Evolutionary conservation across 2,113 vertebrate genomes (phyloP).

Genomic region (Sander vitreus): DNA sequence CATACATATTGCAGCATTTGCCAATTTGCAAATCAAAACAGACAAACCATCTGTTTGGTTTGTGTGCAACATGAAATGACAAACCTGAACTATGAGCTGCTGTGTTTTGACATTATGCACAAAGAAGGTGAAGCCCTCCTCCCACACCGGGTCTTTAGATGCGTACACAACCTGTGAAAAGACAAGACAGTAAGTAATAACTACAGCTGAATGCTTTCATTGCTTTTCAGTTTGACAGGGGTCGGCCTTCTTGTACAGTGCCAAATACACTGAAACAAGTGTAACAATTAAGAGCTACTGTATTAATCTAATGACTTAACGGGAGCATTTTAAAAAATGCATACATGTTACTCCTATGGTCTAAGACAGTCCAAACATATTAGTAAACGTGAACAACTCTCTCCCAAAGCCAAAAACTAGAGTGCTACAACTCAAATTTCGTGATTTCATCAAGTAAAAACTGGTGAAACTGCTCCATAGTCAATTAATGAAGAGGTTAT

Average conservation of each 20-base stretch:
- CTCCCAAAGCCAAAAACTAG: too few relatives aligned
- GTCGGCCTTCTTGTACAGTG: not conserved
- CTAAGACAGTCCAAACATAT: too few relatives aligned
- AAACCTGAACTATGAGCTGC: constrained; percentile 90
- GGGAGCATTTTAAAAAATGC: too few relatives aligned
- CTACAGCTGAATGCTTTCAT: not conserved
- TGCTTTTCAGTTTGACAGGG: not conserved
- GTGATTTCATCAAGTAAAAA: too few relatives aligned
- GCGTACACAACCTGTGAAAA: constrained; percentile 85
- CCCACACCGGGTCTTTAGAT: constrained; percentile 92
- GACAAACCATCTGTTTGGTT: not conserved
- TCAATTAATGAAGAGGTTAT: too few relatives aligned
- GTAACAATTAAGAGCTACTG: not conserved
- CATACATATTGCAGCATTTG: not conserved
- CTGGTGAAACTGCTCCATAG: too few relatives aligned
- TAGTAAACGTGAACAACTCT: too few relatives aligned
- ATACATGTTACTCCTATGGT: too few relatives aligned
- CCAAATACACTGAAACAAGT: not conserved
- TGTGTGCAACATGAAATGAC: not conserved
- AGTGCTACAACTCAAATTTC: too few relatives aligned
- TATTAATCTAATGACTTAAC: accelerated
- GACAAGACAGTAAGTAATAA: not conserved
- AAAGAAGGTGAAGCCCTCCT: constrained; percentile 95
- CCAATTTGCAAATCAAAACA: not conserved
- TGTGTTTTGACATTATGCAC: constrained; percentile 86